Base-by-base conservation (phyloP, 2,797 vertebrate species). In the Paramormyrops hopkinsi region DNA sequence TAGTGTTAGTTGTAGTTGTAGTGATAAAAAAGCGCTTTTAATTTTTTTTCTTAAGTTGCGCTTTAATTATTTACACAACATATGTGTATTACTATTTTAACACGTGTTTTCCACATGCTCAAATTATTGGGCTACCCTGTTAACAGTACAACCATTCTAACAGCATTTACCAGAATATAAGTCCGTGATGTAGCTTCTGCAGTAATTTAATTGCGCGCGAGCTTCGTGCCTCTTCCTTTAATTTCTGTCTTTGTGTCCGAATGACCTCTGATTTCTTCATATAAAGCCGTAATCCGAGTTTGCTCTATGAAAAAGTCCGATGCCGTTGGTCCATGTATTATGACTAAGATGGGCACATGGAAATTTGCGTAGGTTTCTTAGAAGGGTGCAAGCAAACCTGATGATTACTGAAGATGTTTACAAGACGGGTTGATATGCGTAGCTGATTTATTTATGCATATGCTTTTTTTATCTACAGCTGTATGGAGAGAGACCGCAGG, bases 371-470 rank as follows among this genome's bases (percentile, higher is more conserved):
- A n/a, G 33, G 25, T 89, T 91, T 87, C 41, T 86, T 0, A 89
- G 90, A 90, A 92, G 54, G 41, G 90, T 91, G 92, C 91, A 93
- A 92, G 93, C 59, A 2, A 89, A 11, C 82, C 19, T 65, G 11
- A 44, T 56, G 29, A 56, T 59, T 56, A 59, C 12, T 59, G 29
- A 44, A 87, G 14, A 37, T 4, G 51, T 87, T 87, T 41, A 48
- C 2, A 19, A n/a, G 22, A 46, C n/a, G 12, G 33, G 6, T 17
- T 11, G 41, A 22, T 41, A 19, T 84, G 65, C 62, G 4, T 25
- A 76, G 59, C 19, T n/a, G 50, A 56, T 50, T 86, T 85, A 25
- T 50, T 25, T 48, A 51, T 85, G 8, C 76, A 46, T 17, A 11
- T 82, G 76, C 69, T 2, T 82, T 82, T 41, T 41, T 82, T 2